phyloP scores from a whole-genome alignment of 1,140 invertebrate species.

The Polypedilum pembai region DNA sequence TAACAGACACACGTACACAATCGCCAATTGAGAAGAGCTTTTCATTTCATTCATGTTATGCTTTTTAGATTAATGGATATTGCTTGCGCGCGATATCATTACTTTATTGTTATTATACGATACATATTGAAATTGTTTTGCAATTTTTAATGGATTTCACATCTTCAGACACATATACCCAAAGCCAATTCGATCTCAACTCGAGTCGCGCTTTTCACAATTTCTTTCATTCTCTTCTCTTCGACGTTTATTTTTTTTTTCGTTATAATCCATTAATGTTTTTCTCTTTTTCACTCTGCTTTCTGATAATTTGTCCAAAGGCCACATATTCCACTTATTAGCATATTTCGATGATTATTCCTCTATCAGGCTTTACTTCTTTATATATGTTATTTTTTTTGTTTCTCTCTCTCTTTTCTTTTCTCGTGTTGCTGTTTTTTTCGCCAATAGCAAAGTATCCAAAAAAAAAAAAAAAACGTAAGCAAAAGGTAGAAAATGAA shows the following conservation, averaged over 20 bases:
- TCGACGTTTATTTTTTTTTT: background rate
- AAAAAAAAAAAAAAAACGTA: background rate
- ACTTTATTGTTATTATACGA: conserved; percentile 13
- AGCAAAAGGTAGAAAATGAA: background rate
- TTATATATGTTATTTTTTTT: background rate
- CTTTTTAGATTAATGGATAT: conserved; percentile 14
- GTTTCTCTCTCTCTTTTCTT: background rate
- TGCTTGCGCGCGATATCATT: conserved; percentile 6
- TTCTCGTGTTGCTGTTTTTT: conserved; percentile 4
- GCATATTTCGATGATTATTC: conserved; percentile 18
- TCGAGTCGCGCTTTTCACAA: background rate
- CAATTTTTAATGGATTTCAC: conserved; percentile 9
- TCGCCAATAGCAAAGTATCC: conserved; percentile 9
- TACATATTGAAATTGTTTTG: background rate
- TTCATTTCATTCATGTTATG: background rate
- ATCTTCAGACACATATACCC: conserved; percentile 6
- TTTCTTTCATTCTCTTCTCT: background rate
- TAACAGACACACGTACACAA: background rate
- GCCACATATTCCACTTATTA: conserved; percentile 15
- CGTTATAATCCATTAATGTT: conserved; percentile 18
- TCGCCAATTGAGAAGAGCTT: background rate
- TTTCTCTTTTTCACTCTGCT: background rate
- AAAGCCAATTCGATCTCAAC: background rate
- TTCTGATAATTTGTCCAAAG: conserved; percentile 18
- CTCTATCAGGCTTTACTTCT: conserved; percentile 3